Percentiles rank a stretch among this genome's conserved stretches.
Evolutionary conservation across 2,888 invertebrate genomes (phyloP).

Genomic region (Dynastes grantii): DNA sequence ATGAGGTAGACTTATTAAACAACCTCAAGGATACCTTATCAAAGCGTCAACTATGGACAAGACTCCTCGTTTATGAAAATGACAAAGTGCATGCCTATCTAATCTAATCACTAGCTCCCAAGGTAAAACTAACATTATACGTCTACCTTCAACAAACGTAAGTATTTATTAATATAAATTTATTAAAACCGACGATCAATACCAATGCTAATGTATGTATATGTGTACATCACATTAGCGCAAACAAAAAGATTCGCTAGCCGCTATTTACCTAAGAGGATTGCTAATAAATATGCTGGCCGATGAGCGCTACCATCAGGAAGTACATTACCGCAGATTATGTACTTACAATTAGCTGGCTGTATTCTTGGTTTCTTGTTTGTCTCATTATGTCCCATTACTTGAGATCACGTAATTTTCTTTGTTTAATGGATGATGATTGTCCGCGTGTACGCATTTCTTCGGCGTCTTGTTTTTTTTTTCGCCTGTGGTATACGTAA

Average conservation of each 20-base stretch:
- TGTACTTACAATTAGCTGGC: slow-evolving; percentile 3
- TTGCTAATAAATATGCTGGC: not conserved
- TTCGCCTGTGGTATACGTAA: not conserved
- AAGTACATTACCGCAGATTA: not conserved
- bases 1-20: too few relatives aligned
- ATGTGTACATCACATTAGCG: too few relatives aligned
- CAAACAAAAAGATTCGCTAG: not conserved
- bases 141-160: too few relatives aligned
- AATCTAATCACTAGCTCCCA: slow-evolving; percentile 8
- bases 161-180: not conserved
- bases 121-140: slow-evolving; percentile 8
- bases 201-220: not conserved
- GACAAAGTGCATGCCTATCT: slow-evolving; percentile 23
- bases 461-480: not conserved
- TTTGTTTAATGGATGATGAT: slow-evolving; percentile 27
- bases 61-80: not conserved
- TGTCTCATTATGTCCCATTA: slow-evolving; percentile 10
- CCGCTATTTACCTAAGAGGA: slow-evolving; percentile 5
- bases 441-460: not conserved
- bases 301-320: not conserved
- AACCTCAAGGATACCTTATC: too few relatives aligned
- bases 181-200: not conserved
- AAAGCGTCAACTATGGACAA: not conserved
- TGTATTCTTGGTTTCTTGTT: slow-evolving; percentile 20
- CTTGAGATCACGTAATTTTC: slow-evolving; percentile 20